Evolutionary conservation across 2,797 vertebrate genomes (phyloP).

Genomic region (Diglossa cyanea): DNA sequence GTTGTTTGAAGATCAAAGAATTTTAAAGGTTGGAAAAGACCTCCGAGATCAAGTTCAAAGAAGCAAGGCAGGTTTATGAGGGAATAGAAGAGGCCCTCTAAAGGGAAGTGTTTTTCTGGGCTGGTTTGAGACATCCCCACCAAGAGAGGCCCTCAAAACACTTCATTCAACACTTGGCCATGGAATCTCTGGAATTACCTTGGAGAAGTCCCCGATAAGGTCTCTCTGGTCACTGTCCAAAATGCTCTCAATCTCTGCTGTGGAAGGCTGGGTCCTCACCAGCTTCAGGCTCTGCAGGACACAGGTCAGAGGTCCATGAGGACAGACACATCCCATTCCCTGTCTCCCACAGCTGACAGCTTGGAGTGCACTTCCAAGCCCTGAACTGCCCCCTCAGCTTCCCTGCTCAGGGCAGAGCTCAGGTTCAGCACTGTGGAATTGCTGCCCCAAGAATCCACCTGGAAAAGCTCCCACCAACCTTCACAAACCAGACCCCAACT

Average conservation of each 20-base stretch:
- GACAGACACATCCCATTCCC: neutral
- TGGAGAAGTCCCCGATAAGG: conserved; percentile 95
- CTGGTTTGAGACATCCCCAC: neutral
- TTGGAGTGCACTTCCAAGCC: neutral
- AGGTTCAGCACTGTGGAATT: rapidly evolving
- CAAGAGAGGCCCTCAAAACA: neutral
- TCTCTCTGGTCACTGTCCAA: conserved; percentile 82
- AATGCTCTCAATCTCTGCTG: conserved; percentile 84
- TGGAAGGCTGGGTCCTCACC: conserved; percentile 80
- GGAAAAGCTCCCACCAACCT: neutral
- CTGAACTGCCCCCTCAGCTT: neutral
- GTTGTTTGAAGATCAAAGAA: too few species aligned
- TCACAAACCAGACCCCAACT: rapidly evolving
- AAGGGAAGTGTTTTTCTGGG: neutral
- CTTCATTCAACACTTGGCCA: neutral
- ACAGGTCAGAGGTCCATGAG: neutral
- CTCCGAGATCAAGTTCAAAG: neutral
- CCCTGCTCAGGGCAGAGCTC: neutral
- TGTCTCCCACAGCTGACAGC: rapidly evolving
- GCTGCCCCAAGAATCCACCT: neutral
- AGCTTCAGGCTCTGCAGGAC: conserved; percentile 60
- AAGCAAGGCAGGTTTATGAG: neutral
- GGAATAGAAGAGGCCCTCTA: neutral
- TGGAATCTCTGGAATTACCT: conserved; percentile 73
- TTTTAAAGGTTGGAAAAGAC: neutral